These are phyloP conservation scores for Microcebus jonahi DNA, from an alignment of 2,113 vertebrate genomes.

Conservation along the genomic window DNA sequence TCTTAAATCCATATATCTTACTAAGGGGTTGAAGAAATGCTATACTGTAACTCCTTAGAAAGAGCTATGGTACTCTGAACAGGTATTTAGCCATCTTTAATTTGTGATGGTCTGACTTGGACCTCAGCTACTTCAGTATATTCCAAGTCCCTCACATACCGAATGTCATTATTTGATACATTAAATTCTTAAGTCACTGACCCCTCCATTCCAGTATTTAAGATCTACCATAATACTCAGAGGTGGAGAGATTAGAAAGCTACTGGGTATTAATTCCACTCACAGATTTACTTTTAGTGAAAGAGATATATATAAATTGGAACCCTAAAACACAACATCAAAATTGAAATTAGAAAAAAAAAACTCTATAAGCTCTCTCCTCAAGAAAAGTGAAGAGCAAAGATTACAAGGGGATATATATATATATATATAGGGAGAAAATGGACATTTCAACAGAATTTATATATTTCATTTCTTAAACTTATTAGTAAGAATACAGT, in stretches of 20 bases:
- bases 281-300: background rate
- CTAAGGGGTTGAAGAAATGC: slow-evolving; percentile 10
- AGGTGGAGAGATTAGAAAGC: background rate
- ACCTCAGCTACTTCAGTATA: background rate
- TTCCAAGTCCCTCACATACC: background rate
- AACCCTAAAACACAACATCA: background rate
- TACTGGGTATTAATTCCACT: background rate
- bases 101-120: background rate
- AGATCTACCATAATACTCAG: background rate
- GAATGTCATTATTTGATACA: background rate
- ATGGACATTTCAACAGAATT: background rate
- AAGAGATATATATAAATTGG: background rate
- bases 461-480: slow-evolving; percentile 33
- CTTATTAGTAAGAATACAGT: background rate
- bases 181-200: background rate
- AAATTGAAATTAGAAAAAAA: background rate
- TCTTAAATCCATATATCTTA: background rate
- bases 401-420: background rate
- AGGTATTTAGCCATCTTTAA: background rate
- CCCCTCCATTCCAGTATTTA: background rate
- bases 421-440: slow-evolving; percentile 17
- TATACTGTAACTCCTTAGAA: background rate
- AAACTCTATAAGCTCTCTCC: background rate
- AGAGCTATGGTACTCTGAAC: background rate
- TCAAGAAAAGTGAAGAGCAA: slow-evolving; percentile 16